These are phyloP conservation scores for Microctenopoma steveboyesi DNA, from an alignment of 2,797 vertebrate genomes.

Conservation along the genomic window DNA sequence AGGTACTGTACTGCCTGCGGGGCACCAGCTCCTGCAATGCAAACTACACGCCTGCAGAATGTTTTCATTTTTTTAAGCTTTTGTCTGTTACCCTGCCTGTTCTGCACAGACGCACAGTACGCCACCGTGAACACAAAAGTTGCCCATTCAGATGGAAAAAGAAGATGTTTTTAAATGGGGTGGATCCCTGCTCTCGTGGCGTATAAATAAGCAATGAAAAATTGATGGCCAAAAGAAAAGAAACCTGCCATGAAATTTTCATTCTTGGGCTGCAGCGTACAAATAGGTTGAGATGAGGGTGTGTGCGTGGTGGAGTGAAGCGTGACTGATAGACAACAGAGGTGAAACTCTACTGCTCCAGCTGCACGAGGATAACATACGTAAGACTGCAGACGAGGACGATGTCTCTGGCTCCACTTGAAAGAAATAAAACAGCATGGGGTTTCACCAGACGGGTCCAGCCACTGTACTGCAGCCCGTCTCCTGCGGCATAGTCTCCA, in stretches of 20 bases:
- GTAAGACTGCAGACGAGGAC: conserved; percentile 58
- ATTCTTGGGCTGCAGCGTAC: conserved; percentile 50
- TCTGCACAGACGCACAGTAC: not conserved
- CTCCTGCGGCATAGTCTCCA: conserved; percentile 45
- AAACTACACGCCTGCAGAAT: conserved; percentile 22
- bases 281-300: conserved; percentile 39
- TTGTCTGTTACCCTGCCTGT: conserved; percentile 21
- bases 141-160: conserved; percentile 22
- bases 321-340: conserved; percentile 30
- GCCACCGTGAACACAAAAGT: conserved; percentile 10
- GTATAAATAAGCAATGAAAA: conserved; percentile 81
- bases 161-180: conserved; percentile 16
- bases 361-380: conserved; percentile 63
- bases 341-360: conserved; percentile 39
- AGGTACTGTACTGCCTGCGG: conserved; percentile 59
- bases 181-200: conserved; percentile 68
- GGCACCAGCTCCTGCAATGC: conserved; percentile 38
- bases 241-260: conserved; percentile 69
- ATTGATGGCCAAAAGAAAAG: conserved; percentile 68
- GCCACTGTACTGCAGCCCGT: conserved; percentile 20
- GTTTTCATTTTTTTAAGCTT: conserved; percentile 22
- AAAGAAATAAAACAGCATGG: conserved; percentile 56
- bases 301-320: conserved; percentile 37
- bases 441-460: conserved; percentile 21
- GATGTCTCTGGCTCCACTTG: conserved; percentile 61